Conservation (phyloP, 2,888 invertebrate genomes). For the Drosophila longiperda region DNA sequence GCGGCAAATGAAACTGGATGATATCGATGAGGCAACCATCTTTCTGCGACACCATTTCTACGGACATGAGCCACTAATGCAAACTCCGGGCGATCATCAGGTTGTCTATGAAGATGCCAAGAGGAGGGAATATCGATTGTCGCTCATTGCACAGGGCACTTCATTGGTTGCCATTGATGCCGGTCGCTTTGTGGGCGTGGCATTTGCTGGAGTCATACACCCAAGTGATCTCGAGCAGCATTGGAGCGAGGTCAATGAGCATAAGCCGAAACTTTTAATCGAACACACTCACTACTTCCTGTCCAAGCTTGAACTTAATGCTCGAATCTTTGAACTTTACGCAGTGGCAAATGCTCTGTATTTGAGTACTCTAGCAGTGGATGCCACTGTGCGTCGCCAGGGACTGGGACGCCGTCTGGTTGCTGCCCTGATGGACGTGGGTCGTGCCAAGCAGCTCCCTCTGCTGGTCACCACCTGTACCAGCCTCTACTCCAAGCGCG, state of each 20-base stretch:
- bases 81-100: constrained; percentile 45
- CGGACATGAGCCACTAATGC: constrained; percentile 53
- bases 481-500: constrained; percentile 64
- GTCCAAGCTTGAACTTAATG: constrained; percentile 58
- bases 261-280: constrained; percentile 28
- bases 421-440: constrained; percentile 58
- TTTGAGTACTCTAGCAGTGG: constrained; percentile 58
- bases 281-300: constrained; percentile 63
- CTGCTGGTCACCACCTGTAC: constrained; percentile 71
- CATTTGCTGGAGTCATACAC: constrained; percentile 29
- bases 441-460: constrained; percentile 52
- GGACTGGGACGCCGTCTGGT: constrained; percentile 68
- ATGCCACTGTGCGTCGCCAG: constrained; percentile 49
- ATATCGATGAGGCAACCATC: constrained; percentile 34
- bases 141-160: constrained; percentile 38
- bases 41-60: constrained; percentile 59
- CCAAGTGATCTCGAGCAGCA: constrained; percentile 40
- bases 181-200: constrained; percentile 53
- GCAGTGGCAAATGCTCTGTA: constrained; percentile 54
- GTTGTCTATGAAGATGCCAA: constrained; percentile 2
- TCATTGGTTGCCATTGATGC: constrained; percentile 55
- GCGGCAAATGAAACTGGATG: constrained; percentile 46
- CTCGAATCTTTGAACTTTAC: constrained; percentile 59
- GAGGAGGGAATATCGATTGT: constrained; percentile 31
- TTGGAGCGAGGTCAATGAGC: constrained; percentile 28